Evolutionary conservation across 2,888 invertebrate species (phyloP).

Genomic region (Chaetogeoica ovagalla): DNA sequence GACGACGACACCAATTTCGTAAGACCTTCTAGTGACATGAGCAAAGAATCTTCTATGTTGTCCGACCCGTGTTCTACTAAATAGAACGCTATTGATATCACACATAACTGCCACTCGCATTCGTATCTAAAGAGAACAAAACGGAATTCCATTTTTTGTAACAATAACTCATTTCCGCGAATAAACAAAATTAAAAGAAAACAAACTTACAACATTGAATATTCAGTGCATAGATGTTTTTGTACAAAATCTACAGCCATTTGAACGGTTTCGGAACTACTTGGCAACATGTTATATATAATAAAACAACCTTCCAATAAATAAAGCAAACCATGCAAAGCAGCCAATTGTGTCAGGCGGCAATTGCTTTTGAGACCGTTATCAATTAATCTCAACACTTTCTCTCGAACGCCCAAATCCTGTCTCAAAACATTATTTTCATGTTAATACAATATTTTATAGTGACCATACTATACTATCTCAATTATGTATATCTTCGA

Average conservation of each 20-base stretch:
- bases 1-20: conserved; percentile 54
- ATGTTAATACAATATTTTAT: background rate
- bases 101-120: conserved; percentile 60
- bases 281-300: conserved; percentile 13
- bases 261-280: conserved; percentile 38
- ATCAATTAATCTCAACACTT: conserved; percentile 63
- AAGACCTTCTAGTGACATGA: conserved; percentile 54
- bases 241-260: conserved; percentile 52
- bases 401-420: conserved; percentile 62
- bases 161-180: background rate
- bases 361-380: conserved; percentile 67
- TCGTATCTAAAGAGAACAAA: conserved; percentile 27
- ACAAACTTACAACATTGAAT: conserved; percentile 45
- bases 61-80: conserved; percentile 67
- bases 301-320: conserved; percentile 64
- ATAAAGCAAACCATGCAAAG: conserved; percentile 70
- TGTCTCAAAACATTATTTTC: conserved; percentile 1
- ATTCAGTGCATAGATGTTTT: conserved; percentile 49
- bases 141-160: background rate
- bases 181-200: background rate
- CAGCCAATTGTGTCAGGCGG: conserved; percentile 67
- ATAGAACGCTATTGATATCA: conserved; percentile 75
- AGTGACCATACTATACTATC: background rate
- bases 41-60: conserved; percentile 43
- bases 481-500: background rate